Percentiles rank a stretch among this genome's conserved stretches.
Evolutionary conservation across 2,888 invertebrate genomes (phyloP).

Genomic region (Hoplodrina blanda): DNA sequence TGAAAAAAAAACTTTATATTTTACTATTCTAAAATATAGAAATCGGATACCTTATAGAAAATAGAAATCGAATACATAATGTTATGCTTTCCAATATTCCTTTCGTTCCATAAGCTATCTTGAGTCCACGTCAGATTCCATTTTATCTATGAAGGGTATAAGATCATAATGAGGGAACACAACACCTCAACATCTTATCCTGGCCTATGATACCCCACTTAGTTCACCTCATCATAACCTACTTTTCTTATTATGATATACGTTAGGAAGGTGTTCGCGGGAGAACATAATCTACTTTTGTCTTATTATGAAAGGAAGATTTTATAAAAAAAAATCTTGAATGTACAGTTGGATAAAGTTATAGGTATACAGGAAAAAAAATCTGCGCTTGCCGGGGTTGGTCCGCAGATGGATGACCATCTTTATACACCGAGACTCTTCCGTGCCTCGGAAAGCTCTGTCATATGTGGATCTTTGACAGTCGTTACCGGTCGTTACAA

Average conservation of each 20-base stretch:
- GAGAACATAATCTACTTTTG: neutral
- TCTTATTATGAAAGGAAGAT: neutral
- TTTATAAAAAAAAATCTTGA: neutral
- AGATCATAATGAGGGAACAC: neutral
- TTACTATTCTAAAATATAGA: too few species aligned
- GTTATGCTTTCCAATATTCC: neutral
- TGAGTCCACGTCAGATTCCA: conserved; percentile 18
- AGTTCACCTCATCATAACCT: conserved; percentile 3
- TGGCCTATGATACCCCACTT: conserved; percentile 9
- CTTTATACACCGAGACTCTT: too few species aligned
- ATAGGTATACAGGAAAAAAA: too few species aligned
- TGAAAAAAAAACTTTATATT: too few species aligned
- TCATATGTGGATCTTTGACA: too few species aligned
- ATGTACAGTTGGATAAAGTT: too few species aligned
- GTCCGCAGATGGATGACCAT: too few species aligned
- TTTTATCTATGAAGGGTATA: neutral
- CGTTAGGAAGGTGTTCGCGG: neutral
- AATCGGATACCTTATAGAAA: neutral
- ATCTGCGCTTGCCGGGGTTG: too few species aligned
- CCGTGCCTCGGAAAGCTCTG: too few species aligned
- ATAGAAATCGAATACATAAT: conserved; percentile 4
- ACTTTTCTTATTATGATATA: conserved; percentile 10
- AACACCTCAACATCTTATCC: conserved; percentile 11
- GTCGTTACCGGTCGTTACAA: too few species aligned
- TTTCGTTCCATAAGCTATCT: conserved; percentile 5